Percentiles rank a stretch among this genome's conserved stretches.
Evolutionary conservation across 1,140 invertebrate genomes (phyloP).

Genomic region (Lordiphosa stackelbergi): DNA sequence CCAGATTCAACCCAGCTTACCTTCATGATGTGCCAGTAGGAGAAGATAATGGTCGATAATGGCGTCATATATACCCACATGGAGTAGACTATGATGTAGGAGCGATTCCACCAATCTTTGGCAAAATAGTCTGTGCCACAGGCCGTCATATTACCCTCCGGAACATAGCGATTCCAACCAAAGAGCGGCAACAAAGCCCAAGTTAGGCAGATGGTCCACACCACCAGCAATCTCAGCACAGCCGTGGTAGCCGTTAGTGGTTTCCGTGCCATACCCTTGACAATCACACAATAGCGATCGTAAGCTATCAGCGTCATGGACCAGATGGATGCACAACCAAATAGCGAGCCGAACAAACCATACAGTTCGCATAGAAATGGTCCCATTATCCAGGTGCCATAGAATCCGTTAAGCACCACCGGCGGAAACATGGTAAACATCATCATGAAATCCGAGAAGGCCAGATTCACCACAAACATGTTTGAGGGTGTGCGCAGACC

Average conservation of each 20-base stretch:
- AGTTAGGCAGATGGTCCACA: slow-evolving; percentile 83
- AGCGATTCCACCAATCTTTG: slow-evolving; percentile 81
- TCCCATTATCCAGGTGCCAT: slow-evolving; percentile 87
- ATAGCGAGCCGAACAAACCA: slow-evolving; percentile 87
- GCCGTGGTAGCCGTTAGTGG: slow-evolving; percentile 85
- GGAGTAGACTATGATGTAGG: slow-evolving; percentile 83
- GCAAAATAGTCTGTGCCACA: slow-evolving; percentile 88
- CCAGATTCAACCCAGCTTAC: slow-evolving; percentile 54
- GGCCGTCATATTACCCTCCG: slow-evolving; percentile 88
- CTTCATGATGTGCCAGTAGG: slow-evolving; percentile 85
- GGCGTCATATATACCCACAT: slow-evolving; percentile 83
- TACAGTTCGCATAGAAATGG: slow-evolving; percentile 87
- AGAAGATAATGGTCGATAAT: slow-evolving; percentile 83
- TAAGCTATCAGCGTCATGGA: slow-evolving; percentile 89
- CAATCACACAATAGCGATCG: slow-evolving; percentile 91
- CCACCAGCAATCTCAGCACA: slow-evolving; percentile 82
- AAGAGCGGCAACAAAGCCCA: slow-evolving; percentile 87
- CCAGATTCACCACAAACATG: slow-evolving; percentile 88
- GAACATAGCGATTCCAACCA: slow-evolving; percentile 90
- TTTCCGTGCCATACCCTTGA: slow-evolving; percentile 85
- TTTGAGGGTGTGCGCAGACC: slow-evolving; percentile 87
- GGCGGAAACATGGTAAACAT: slow-evolving; percentile 87
- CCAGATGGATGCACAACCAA: slow-evolving; percentile 89
- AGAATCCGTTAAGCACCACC: slow-evolving; percentile 88
- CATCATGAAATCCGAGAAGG: slow-evolving; percentile 89